Evolutionary conservation across 2,797 vertebrate genomes (phyloP), one percentile per base, ranked within the genome.

Genomic region (Allenopithecus nigroviridis): DNA sequence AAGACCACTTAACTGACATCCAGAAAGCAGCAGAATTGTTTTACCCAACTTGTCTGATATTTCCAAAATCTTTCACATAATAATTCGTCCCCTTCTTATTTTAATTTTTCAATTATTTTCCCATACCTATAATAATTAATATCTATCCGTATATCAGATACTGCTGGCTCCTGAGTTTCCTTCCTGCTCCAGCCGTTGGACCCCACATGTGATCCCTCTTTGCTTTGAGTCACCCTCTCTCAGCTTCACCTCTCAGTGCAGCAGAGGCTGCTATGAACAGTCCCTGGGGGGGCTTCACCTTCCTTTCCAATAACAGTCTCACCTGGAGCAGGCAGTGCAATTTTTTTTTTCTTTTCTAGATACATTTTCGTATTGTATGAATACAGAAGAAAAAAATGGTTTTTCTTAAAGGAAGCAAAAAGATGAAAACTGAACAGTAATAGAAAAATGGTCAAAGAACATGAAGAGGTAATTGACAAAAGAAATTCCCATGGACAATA

Each of bases 381-480:
- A 36, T 86, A 28, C 30, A 96, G 90, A 83, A 30, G 26, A 46
- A 39, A 95, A 70, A 95, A 61, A 74, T 11, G n/a, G 2, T 91
- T 96, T 94, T 89, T 61, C 59, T 89, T 72, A 46, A 86, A 3
- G 14, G 57, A 84, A 81, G 81, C 7, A 87, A 59, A 57, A 33
- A 75, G 78, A 76, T 22, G 43, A 84, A 91, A 92, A 83, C 70
- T 39, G 30, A 84, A 53, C 30, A 91, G 1, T 12, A 61, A 59
- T 68, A 90, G 28, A 87, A 85, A 92, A 74, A 70, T 39, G 24
- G 48, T 84, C 76, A 91, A 87, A 94, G 39, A 48, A 70, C 14
- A 1, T 28, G 39, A 57, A 84, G 17, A 41, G 53, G 64, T 92
- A 26, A 88, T 53, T 57, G 33, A 46, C 75, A 88, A 87, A 28